These are phyloP conservation scores for Drosophila hawaiiensis DNA, from an alignment of 2,888 invertebrate genomes.

Conservation along the genomic window DNA sequence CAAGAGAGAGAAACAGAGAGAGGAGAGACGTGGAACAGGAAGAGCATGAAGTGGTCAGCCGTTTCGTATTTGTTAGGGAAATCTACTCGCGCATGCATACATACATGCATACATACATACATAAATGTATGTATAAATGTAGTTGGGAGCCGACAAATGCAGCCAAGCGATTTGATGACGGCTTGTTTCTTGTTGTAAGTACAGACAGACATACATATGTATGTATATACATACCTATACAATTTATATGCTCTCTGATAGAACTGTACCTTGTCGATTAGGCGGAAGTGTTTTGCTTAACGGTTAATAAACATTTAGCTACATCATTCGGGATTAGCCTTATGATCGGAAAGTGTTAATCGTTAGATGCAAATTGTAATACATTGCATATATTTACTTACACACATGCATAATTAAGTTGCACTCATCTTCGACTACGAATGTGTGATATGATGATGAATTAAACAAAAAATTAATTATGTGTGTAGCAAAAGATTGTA, in stretches of 20 bases:
- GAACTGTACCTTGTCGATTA: slow-evolving; percentile 55
- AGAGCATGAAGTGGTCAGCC: slow-evolving; percentile 50
- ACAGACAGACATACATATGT: slow-evolving; percentile 3
- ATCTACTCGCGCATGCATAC: slow-evolving; percentile 29
- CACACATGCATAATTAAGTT: neutral
- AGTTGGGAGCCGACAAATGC: slow-evolving; percentile 50
- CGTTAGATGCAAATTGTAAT: neutral
- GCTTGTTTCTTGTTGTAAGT: slow-evolving; percentile 32
- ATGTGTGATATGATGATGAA: too few relatives aligned
- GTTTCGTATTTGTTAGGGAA: slow-evolving; percentile 52
- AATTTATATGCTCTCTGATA: slow-evolving; percentile 26
- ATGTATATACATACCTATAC: neutral
- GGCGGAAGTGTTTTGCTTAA: slow-evolving; percentile 50
- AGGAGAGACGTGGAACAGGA: neutral
- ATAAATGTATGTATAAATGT: slow-evolving; percentile 10
- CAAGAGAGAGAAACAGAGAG: slow-evolving; percentile 9
- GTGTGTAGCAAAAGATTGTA: neutral
- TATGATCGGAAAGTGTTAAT: neutral
- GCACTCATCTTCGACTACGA: neutral
- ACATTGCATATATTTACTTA: neutral
- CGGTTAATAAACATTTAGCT: slow-evolving; percentile 26
- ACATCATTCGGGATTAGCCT: neutral
- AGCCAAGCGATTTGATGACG: slow-evolving; percentile 47
- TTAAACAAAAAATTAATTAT: neutral
- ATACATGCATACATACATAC: neutral